Base-by-base conservation (phyloP, 30 jellyfish, hydroid and myxozoan species). In the Chironex yamaguchii region DNA sequence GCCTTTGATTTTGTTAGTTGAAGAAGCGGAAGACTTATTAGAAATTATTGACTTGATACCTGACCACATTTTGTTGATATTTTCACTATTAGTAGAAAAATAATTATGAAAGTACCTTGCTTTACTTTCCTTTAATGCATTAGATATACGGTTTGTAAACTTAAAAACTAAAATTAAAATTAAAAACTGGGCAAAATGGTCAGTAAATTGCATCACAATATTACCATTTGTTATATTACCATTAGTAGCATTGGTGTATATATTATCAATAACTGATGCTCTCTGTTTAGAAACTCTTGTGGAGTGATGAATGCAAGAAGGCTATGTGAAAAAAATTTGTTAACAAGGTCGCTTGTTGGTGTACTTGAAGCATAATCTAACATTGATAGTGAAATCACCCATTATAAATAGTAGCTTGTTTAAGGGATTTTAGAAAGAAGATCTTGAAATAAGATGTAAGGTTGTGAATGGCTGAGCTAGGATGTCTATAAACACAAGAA, bases 301-400 rank as follows among this genome's bases (percentile, higher is more conserved):
- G 17, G 80, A 68, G 34, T 77, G 80, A 77, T 25, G 25, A 28
- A 77, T 77, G 53, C 67, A 29, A 27, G 68, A 34, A 52, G 29
- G 2, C 25, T 4, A 22, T 53, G 29, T 33, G 80, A 26, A 31
- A 52, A 32, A 9, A 52, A 22, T 12, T 25, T 25, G 23, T 77
- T 77, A 23, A 77, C 81, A 77, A 4, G 62, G 4, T 54, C 71
- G 25, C 28, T 29, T 26, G 28, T 53, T 27, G 89, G 68, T 62
- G 58, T 21, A 32, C 62, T 23, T 26, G 79, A 77, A 51, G 9
- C 67, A 77, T 49, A 77, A 14, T 77, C 27, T 17, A 30, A 77
- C 80, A 53, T 77, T 53, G 28, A 80, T 42, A 80, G 35, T 80
- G 74, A 80, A 77, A 53, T 77, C 89, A 26, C 80, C 89, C 66